Evolutionary conservation across 2,888 invertebrate genomes (phyloP), one percentile per base, ranked within the genome.

Genomic region (Mayetiola destructor): DNA sequence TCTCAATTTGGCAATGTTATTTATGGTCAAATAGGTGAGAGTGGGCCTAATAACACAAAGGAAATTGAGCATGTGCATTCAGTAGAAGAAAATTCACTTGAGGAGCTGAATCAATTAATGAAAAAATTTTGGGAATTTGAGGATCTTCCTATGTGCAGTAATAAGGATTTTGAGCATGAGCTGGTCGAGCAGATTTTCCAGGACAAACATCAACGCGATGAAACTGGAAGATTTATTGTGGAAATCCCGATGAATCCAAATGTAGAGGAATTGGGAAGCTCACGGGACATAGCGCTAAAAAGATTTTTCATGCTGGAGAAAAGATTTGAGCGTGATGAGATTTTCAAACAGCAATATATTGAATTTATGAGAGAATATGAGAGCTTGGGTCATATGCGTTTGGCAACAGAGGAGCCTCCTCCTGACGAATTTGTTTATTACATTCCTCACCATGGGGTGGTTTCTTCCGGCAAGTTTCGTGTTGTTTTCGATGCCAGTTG

Each of bases 401-500:
- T 23, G 23, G 42, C 39, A 3, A 3, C 5, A 14, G 9, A n/a
- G 21, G 27, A 21, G 9, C 42, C 42, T 23, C 21, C 2, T 4
- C 4, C 2, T 6, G 23, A 10, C 2, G 14, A 39, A 12, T 5
- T 18, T 3, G 27, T 21, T 9, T 56, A 48, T 48, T 42, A 48
- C n/a, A 23, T 57, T 12, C 57, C 57, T 12, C 53, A 57, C 14
- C 57, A 53, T 18, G 53, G 2, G 14, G 57, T 57, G 35, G 57
- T 56, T 18, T 12, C 55, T 4, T 56, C 59, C 8, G 57, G 58
- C 27, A 59, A 60, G 3, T 39, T 58, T 1, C 30, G 59, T 14
- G 54, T 60, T 6, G 53, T 57, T n/a, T 58, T 57, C 23, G 56
- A 57, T 55, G 59, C 56, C 5, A 57, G 48, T 10, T 40, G 52